A percentile compares a stretch with the other conserved stretches of the same genome.
Conservation (phyloP, 2,888 invertebrate genomes). For the Kuschelorhynchus macadamiae region DNA sequence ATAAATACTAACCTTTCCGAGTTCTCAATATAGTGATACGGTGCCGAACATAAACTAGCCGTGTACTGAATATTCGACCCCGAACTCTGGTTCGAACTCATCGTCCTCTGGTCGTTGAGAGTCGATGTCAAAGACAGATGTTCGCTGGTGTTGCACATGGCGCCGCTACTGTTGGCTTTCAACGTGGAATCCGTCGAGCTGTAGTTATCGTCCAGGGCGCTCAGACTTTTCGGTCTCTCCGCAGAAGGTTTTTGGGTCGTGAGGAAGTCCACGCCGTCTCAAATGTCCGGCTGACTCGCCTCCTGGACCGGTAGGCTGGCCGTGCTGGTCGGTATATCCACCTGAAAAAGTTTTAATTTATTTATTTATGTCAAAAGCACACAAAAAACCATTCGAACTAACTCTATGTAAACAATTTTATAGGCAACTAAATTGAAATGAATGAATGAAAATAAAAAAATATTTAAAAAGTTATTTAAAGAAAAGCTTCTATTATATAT, state of each 20-base stretch:
- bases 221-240: slow-evolving; percentile 65
- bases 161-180: slow-evolving; percentile 61
- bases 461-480: too few relatives aligned
- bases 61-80: slow-evolving; percentile 62
- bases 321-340: slow-evolving; percentile 71
- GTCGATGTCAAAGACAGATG: slow-evolving; percentile 56
- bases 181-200: slow-evolving; percentile 54
- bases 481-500: too few relatives aligned
- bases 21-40: slow-evolving; percentile 61
- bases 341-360: slow-evolving; percentile 57
- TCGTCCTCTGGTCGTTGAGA: slow-evolving; percentile 55
- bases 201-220: slow-evolving; percentile 62
- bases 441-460: too few relatives aligned
- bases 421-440: too few relatives aligned
- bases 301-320: slow-evolving; percentile 74
- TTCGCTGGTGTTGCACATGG: slow-evolving; percentile 61
- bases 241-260: slow-evolving; percentile 40
- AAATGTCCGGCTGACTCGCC: slow-evolving; percentile 71
- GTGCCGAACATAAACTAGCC: slow-evolving; percentile 58
- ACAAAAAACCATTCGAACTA: too few relatives aligned
- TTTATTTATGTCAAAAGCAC: too few relatives aligned
- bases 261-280: slow-evolving; percentile 22
- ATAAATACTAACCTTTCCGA: slow-evolving; percentile 50
- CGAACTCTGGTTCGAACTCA: slow-evolving; percentile 60
- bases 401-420: too few relatives aligned